Conservation (phyloP, 2,888 invertebrate species). For the Brachypalpus laphriformis region DNA sequence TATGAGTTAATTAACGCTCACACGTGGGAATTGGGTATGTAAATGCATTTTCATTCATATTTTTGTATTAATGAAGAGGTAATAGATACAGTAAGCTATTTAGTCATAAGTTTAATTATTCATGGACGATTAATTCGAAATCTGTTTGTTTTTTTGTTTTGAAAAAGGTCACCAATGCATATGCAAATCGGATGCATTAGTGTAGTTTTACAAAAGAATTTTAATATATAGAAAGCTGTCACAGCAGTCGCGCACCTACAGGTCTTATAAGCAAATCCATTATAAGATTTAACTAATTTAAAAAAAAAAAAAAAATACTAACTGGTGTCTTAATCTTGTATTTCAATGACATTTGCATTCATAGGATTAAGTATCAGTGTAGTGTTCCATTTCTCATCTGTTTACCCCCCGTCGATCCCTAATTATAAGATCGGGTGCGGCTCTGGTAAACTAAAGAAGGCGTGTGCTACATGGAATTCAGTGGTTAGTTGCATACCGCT, state of each 20-base stretch:
- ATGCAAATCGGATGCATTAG: slow-evolving; percentile 37
- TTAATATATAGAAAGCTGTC: not conserved
- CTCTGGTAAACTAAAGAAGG: not conserved
- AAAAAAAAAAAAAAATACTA: not conserved
- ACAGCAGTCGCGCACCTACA: not conserved
- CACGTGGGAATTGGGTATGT: slow-evolving; percentile 59
- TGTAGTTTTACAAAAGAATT: not conserved
- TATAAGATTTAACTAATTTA: not conserved
- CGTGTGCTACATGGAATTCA: too few relatives aligned
- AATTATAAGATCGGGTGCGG: slow-evolving; percentile 2
- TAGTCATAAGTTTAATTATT: slow-evolving; percentile 50
- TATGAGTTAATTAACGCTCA: slow-evolving; percentile 50
- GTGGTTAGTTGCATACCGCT: too few relatives aligned
- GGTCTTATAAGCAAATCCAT: not conserved
- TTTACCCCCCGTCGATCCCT: not conserved
- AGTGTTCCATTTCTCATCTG: not conserved
- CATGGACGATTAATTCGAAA: slow-evolving; percentile 51
- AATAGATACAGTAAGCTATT: slow-evolving; percentile 1
- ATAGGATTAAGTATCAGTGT: not conserved
- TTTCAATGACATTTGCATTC: not conserved
- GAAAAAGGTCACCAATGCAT: not conserved
- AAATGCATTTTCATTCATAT: slow-evolving; percentile 30
- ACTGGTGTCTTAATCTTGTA: not conserved
- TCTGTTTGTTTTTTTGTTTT: slow-evolving; percentile 30
- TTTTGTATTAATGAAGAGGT: slow-evolving; percentile 32